Evolutionary conservation across 2,113 vertebrate genomes (phyloP).

Genomic region (Rhea pennata): DNA sequence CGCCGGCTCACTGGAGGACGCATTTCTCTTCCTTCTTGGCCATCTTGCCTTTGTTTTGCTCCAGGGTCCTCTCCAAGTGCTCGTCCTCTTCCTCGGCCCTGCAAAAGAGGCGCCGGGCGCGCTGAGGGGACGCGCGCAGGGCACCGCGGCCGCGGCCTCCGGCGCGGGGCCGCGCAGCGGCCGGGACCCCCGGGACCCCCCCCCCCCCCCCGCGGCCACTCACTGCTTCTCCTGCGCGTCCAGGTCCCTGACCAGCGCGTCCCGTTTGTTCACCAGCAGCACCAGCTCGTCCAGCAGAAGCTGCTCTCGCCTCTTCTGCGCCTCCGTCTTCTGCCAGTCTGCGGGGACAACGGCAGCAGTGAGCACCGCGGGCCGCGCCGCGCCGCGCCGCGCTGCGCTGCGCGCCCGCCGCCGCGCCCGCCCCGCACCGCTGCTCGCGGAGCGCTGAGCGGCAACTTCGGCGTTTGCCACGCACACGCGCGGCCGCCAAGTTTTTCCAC

Average conservation of each 20-base stretch:
- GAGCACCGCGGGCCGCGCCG: not conserved
- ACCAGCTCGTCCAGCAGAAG: constrained; percentile 96
- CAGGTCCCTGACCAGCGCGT: constrained; percentile 93
- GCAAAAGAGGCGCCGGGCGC: constrained; percentile 45
- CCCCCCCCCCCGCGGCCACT: not conserved
- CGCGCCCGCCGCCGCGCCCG: not conserved
- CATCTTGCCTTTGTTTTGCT: constrained; percentile 99
- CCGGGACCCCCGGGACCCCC: not conserved
- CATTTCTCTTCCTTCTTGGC: constrained; percentile 99
- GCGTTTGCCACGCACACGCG: too few relatives aligned
- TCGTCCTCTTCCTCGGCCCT: constrained; percentile 98
- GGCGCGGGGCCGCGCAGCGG: not conserved
- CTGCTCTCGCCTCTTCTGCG: constrained; percentile 95
- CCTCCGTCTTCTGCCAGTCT: constrained; percentile 99
- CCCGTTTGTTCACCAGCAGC: constrained; percentile 95
- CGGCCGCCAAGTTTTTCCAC: too few relatives aligned
- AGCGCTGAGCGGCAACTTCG: too few relatives aligned
- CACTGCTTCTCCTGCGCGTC: constrained; percentile 83
- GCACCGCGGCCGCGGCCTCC: not conserved
- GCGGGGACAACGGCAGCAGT: not conserved
- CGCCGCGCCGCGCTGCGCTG: not conserved
- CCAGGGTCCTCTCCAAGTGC: constrained; percentile 97
- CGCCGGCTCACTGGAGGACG: constrained; percentile 89
- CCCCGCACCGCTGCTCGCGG: too few relatives aligned
- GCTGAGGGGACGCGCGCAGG: not conserved